phyloP scores from a whole-genome alignment of 2,113 vertebrate genomes.

The Calidris pugnax region DNA sequence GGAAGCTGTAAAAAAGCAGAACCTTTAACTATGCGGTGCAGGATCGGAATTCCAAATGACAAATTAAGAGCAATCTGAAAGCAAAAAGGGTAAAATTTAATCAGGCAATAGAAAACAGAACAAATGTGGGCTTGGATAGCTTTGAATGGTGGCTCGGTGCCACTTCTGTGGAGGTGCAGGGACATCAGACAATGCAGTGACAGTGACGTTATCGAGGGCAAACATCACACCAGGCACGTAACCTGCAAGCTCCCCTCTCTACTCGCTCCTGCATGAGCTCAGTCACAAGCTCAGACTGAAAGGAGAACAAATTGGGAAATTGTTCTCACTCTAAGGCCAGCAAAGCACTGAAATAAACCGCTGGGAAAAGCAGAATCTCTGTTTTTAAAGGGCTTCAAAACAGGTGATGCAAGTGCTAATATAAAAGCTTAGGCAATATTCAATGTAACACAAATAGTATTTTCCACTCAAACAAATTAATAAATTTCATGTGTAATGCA shows the following conservation, averaged over 20 bases:
- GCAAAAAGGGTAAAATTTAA: neutral
- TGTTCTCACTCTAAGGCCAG: neutral
- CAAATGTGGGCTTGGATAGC: neutral
- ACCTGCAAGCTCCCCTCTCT: neutral
- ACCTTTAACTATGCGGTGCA: neutral
- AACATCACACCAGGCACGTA: neutral
- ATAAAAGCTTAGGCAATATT: neutral
- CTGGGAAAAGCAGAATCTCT: neutral
- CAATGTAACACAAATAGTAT: neutral
- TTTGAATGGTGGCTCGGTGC: neutral
- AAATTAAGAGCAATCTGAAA: neutral
- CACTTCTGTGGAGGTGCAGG: neutral
- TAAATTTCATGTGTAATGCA: neutral
- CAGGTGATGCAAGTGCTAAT: neutral
- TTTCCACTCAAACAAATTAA: neutral
- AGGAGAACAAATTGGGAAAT: neutral
- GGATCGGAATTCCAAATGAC: neutral
- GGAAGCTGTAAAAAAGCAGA: neutral
- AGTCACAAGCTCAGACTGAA: neutral
- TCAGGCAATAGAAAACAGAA: neutral
- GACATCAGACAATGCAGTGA: neutral
- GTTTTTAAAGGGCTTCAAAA: neutral
- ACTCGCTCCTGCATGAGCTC: neutral
- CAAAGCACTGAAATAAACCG: neutral
- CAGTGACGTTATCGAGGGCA: rapidly evolving